Evolutionary conservation across 1,140 invertebrate species (phyloP).

Genomic region (Macrobrachium nipponense): DNA sequence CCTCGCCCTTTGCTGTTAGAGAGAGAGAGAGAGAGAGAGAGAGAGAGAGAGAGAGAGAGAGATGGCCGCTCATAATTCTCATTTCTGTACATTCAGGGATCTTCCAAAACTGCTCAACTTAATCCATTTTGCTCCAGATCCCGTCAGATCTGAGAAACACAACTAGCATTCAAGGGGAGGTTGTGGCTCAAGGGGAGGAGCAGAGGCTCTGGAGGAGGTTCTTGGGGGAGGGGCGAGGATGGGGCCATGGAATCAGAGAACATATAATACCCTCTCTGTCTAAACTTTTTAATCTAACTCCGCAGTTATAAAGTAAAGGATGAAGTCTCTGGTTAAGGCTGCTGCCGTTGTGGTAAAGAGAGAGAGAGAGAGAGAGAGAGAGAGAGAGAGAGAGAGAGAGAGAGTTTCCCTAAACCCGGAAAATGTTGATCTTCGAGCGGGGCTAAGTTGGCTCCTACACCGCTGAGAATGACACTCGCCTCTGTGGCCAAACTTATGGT

Average conservation of each 20-base stretch:
- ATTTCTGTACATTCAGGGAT: conserved; percentile 19
- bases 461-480: conserved; percentile 58
- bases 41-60: conserved; percentile 7
- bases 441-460: conserved; percentile 57
- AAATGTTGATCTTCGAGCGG: conserved; percentile 61
- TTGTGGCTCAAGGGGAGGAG: no score
- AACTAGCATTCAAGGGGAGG: no score
- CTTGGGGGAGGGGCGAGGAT: no score
- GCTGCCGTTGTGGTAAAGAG: background rate
- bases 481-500: conserved; percentile 61
- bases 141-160: background rate
- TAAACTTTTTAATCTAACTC: no score
- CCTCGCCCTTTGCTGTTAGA: background rate
- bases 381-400: conserved; percentile 16
- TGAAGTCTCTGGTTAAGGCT: no score
- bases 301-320: no score
- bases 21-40: background rate
- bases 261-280: no score
- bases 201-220: no score
- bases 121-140: background rate
- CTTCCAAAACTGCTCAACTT: conserved; percentile 7
- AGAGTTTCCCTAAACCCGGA: conserved; percentile 46
- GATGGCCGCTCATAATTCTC: conserved; percentile 8
- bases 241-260: no score
- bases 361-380: conserved; percentile 13